Percentiles rank a stretch among this genome's conserved stretches.
Conservation (phyloP, 2,797 vertebrate genomes). For the Pipistrellus nathusii region DNA sequence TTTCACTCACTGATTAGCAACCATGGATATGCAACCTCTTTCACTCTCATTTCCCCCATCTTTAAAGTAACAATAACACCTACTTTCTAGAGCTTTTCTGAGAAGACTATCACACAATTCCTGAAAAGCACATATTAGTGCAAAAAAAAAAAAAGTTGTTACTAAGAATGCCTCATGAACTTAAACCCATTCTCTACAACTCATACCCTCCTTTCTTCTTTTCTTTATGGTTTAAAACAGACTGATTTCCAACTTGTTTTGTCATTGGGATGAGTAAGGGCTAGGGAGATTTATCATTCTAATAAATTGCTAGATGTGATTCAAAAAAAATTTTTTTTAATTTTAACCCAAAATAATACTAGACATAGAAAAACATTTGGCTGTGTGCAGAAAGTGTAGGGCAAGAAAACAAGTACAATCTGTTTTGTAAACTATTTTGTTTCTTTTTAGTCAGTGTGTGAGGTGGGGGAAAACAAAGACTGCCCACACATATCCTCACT, state of each 20-base stretch:
- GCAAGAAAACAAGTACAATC: not conserved
- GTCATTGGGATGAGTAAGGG: not conserved
- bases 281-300: not conserved
- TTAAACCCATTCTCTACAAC: not conserved
- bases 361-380: not conserved
- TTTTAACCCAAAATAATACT: not conserved
- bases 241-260: not conserved
- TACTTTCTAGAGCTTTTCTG: not conserved
- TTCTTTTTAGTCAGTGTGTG: not conserved
- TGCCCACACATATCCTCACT: not conserved
- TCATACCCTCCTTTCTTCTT: not conserved
- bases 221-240: not conserved
- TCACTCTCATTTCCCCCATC: not conserved
- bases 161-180: not conserved
- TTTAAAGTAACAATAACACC: not conserved
- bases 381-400: not conserved
- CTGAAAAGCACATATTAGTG: not conserved
- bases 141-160: not conserved
- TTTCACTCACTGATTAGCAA: not conserved
- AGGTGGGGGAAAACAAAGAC: not conserved
- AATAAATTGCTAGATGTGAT: not conserved
- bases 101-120: not conserved
- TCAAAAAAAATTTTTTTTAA: not conserved
- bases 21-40: not conserved
- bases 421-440: not conserved